These are phyloP conservation scores for Lytechinus pictus DNA, from an alignment of 35 echinoderm and acorn worm species.

Conservation along the genomic window DNA sequence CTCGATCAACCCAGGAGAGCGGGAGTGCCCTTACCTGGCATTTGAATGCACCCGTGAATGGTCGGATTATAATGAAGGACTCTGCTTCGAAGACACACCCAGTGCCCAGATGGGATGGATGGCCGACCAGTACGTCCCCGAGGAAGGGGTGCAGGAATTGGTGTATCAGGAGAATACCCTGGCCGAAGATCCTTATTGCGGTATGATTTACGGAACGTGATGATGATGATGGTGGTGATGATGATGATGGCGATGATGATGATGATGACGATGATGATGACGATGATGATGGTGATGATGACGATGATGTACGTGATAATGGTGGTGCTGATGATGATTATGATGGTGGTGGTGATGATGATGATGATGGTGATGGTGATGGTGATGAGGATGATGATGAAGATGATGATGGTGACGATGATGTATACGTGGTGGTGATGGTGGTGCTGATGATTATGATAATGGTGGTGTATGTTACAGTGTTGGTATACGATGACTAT, in stretches of 20 bases:
- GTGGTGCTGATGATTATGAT: no score
- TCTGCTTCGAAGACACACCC: background rate
- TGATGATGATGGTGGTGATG: background rate
- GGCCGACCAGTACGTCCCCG: background rate
- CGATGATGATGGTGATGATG: background rate
- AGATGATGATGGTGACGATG: no score
- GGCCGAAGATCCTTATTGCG: background rate
- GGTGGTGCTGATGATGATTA: background rate
- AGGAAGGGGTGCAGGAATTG: background rate
- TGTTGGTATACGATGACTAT: no score
- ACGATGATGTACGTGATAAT: background rate
- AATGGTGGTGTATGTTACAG: no score
- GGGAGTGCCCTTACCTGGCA: conserved; percentile 16
- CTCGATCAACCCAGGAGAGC: background rate
- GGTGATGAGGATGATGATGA: background rate
- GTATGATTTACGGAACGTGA: background rate
- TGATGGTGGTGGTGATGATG: background rate
- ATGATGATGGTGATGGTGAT: background rate
- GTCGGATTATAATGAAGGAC: background rate
- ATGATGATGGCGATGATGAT: background rate
- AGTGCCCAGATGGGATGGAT: conserved; percentile 30
- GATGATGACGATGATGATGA: background rate
- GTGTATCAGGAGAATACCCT: conserved; percentile 15
- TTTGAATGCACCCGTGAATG: conserved; percentile 33
- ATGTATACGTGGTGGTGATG: no score